These are phyloP conservation scores for Phrixothrix hirtus DNA, from an alignment of 2,888 invertebrate species.

Conservation along the genomic window DNA sequence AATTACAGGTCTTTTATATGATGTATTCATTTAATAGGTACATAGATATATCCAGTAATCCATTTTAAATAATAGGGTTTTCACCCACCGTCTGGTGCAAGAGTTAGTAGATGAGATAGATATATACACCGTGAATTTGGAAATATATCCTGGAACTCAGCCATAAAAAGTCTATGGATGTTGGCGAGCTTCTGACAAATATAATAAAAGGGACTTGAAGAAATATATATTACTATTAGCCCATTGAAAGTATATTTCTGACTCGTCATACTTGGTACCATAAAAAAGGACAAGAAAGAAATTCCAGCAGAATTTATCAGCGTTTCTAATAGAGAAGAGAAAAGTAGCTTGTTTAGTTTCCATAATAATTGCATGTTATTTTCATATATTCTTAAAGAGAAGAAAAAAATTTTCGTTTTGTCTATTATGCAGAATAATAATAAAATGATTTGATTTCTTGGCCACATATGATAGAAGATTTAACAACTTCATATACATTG, in stretches of 20 bases:
- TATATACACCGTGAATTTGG: slow-evolving; percentile 30
- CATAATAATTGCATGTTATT: slow-evolving; percentile 1
- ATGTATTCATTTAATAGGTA: too few species aligned
- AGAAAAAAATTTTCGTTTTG: slow-evolving; percentile 2
- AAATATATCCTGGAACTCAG: slow-evolving; percentile 33
- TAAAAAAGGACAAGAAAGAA: slow-evolving; percentile 5
- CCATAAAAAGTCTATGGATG: slow-evolving; percentile 18
- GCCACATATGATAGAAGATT: not conserved
- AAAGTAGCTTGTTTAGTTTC: slow-evolving; percentile 1
- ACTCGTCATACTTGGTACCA: slow-evolving; percentile 7
- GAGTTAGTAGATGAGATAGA: slow-evolving; percentile 29
- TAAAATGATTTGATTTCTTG: not conserved
- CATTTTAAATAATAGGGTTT: too few species aligned
- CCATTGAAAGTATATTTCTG: slow-evolving; percentile 1
- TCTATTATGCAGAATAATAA: slow-evolving; percentile 13
- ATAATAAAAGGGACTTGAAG: slow-evolving; percentile 25
- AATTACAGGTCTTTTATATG: too few species aligned
- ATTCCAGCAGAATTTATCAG: not conserved
- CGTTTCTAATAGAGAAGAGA: not conserved
- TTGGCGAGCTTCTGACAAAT: slow-evolving; percentile 16
- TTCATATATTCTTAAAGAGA: slow-evolving; percentile 9
- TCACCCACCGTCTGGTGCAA: too few species aligned
- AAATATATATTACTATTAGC: slow-evolving; percentile 23
- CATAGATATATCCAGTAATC: too few species aligned
- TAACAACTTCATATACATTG: slow-evolving; percentile 7